Evolutionary conservation across 2,113 vertebrate species (phyloP), one percentile per base, ranked within the genome.

Genomic region (Microcebus lehilahytsara): DNA sequence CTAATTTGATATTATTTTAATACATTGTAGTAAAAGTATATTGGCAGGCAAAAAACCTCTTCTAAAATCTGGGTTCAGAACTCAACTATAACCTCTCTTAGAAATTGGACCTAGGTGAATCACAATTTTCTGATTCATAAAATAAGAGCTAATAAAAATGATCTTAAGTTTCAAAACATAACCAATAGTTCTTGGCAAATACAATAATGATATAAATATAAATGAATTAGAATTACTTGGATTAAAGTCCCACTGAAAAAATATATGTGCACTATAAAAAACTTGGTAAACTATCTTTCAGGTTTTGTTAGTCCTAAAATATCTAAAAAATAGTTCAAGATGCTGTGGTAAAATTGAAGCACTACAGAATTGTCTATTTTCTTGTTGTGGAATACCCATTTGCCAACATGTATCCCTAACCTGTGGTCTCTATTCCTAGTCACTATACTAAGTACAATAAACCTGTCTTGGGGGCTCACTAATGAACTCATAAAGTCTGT

Each of bases 261-360:
- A 78, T 37, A 34, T 46, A 79, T 1, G 2, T 40, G n/a, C 6
- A 37, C 8, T 85, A 85, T 56, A 17, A 34, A 71, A 74, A 30
- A 62, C 30, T 40, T 81, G 64, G 58, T 22, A 81, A 97, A 71
- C 16, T 74, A 2, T 71, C 27, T 81, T 77, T 40, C 30, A 86
- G 51, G 10, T 51, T 77, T 88, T 62, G 6, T 12, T 32, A 64
- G 9, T 37, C 5, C 9, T 72, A 74, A 84, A 40, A 10, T 85
- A 30, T 42, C 46, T 49, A 9, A 90, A 94, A 90, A 77, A 6
- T 42, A 87, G 51, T 85, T 95, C 64, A 88, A 81, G 85, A 80
- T 95, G 56, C 9, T 89, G 93, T 96, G 88, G 49, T 56, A 94
- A 84, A 92, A 75, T 64, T 62, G 7, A 37, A 89, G 5, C 4